phyloP scores from a whole-genome alignment of 1,140 invertebrate species.

The Hormaphis cornu region DNA sequence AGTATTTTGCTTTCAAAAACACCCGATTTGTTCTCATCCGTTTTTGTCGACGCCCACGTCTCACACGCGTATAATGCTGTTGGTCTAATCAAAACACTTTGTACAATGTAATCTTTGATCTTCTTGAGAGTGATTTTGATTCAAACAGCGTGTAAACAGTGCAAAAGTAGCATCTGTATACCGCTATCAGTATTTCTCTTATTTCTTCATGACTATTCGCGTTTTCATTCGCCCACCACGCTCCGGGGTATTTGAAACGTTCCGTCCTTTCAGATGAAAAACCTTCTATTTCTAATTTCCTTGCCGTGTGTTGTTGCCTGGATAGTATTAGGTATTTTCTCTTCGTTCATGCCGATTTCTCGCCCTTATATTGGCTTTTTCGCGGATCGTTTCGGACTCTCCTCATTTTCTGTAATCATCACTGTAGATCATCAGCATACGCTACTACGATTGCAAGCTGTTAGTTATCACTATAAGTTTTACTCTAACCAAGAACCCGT shows the following conservation, averaged over 20 bases:
- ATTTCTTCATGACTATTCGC: too few species aligned
- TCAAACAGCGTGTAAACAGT: background rate
- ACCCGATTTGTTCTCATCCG: background rate
- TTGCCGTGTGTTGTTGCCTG: background rate
- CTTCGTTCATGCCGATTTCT: background rate
- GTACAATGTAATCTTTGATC: background rate
- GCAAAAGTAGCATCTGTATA: background rate
- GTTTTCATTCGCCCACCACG: background rate
- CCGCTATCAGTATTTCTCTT: background rate
- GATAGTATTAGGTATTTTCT: background rate
- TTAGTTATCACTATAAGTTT: too few species aligned
- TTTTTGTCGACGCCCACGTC: background rate
- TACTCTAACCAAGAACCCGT: too few species aligned
- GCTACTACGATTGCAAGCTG: too few species aligned
- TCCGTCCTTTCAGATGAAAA: background rate
- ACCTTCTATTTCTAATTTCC: background rate
- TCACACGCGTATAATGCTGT: too few species aligned
- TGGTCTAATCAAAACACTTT: background rate
- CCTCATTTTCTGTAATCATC: too few species aligned
- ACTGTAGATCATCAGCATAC: too few species aligned
- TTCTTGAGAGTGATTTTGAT: background rate
- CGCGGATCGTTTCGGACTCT: too few species aligned
- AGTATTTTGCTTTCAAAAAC: background rate
- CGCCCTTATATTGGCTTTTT: background rate
- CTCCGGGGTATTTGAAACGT: background rate